These are phyloP conservation scores for Gymnothorax reevesii DNA, from an alignment of 2,797 vertebrate species.

Conservation along the genomic window DNA sequence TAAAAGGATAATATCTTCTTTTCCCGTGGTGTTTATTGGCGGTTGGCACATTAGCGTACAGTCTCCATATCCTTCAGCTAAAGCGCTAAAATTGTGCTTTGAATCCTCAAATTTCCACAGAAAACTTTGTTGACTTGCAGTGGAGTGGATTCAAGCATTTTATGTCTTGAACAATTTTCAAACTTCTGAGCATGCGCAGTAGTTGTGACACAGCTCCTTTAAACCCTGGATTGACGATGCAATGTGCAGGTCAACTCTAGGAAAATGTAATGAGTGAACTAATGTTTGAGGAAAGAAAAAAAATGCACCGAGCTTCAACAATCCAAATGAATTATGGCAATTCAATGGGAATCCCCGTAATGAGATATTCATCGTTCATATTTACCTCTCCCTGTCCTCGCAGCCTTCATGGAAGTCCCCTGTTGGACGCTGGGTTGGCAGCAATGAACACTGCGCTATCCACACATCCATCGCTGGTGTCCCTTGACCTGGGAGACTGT, in stretches of 20 bases:
- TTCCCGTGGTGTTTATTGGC: too few species aligned
- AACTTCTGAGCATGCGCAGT: too few species aligned
- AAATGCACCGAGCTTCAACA: neutral
- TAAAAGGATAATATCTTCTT: too few species aligned
- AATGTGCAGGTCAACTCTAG: neutral
- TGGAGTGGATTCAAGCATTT: too few species aligned
- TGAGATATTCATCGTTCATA: neutral
- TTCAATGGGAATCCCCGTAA: neutral
- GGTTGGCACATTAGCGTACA: too few species aligned
- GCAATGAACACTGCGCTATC: conserved; percentile 85
- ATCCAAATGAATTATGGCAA: neutral
- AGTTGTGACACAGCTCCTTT: too few species aligned
- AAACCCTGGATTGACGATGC: too few species aligned
- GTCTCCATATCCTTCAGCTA: too few species aligned
- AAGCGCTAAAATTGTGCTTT: too few species aligned
- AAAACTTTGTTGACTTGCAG: too few species aligned
- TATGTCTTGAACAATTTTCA: too few species aligned
- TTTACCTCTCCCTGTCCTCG: neutral
- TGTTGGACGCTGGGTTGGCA: conserved; percentile 86
- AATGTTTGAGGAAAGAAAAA: neutral
- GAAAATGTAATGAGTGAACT: neutral
- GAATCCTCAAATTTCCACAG: too few species aligned
- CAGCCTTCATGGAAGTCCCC: conserved; percentile 91
- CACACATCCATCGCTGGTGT: conserved; percentile 87
- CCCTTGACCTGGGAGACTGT: conserved; percentile 93